phyloP scores from a whole-genome alignment of 2,888 invertebrate genomes.

The Athalia circularis region DNA sequence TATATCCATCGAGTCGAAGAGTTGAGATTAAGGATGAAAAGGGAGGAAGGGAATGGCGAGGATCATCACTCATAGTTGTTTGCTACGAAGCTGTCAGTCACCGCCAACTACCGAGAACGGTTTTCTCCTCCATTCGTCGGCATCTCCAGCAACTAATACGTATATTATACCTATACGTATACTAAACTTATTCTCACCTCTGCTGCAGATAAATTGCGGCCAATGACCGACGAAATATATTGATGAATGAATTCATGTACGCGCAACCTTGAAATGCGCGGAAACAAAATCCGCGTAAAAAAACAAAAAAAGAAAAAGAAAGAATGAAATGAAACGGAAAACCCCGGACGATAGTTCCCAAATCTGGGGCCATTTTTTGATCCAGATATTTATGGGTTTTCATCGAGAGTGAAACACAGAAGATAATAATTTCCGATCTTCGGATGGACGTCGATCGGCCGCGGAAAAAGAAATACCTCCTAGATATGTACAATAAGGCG shows the following conservation, averaged over 20 bases:
- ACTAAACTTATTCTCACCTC: neutral
- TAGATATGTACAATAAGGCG: neutral
- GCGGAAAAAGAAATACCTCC: neutral
- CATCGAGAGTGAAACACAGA: too few species aligned
- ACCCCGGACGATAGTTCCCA: too few species aligned
- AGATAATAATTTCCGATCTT: neutral
- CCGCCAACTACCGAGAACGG: conserved; percentile 15
- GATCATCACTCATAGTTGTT: conserved; percentile 64
- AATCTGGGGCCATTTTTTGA: too few species aligned
- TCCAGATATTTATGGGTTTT: too few species aligned
- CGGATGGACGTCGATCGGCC: neutral
- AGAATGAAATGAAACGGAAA: too few species aligned
- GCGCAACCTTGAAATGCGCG: too few species aligned
- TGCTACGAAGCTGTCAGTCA: conserved; percentile 56
- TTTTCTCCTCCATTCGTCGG: conserved; percentile 18
- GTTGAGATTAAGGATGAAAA: conserved; percentile 27
- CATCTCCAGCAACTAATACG: neutral
- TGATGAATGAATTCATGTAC: too few species aligned
- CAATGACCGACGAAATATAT: too few species aligned
- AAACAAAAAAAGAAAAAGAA: too few species aligned
- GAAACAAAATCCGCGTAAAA: too few species aligned
- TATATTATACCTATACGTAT: neutral
- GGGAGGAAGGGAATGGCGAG: conserved; percentile 33
- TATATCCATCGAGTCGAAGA: conserved; percentile 17
- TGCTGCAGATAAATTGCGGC: neutral